phyloP scores from a whole-genome alignment of 1,140 invertebrate species.

The Melanaphis sacchari region DNA sequence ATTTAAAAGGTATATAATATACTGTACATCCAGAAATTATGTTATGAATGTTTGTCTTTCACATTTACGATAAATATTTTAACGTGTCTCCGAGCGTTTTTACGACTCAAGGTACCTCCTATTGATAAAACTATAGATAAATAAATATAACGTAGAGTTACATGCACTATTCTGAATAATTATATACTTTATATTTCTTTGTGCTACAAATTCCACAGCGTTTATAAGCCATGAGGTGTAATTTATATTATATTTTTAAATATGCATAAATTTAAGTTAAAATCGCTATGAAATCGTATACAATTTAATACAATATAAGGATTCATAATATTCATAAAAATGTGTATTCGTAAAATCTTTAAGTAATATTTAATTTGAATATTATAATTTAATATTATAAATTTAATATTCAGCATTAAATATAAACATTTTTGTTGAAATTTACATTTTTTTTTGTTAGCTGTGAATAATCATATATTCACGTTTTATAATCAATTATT shows the following conservation, averaged over 20 bases:
- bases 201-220: background rate
- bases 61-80: background rate
- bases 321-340: background rate
- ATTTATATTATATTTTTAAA: slow-evolving; percentile 14
- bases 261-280: slow-evolving; percentile 2
- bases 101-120: background rate
- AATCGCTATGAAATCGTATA: background rate
- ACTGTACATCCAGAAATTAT: background rate
- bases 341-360: background rate
- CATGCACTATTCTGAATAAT: background rate
- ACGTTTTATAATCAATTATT: background rate
- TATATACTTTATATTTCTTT: background rate
- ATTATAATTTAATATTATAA: background rate
- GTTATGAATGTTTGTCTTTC: background rate
- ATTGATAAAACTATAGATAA: slow-evolving; percentile 16
- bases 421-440: background rate
- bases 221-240: background rate
- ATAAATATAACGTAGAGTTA: background rate
- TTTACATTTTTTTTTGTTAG: background rate
- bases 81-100: background rate
- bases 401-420: background rate
- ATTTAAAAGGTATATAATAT: background rate
- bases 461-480: background rate
- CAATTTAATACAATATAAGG: background rate
- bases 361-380: slow-evolving; percentile 1